Evolutionary conservation across 2,113 vertebrate species (phyloP).

Genomic region (Carollia perspicillata): DNA sequence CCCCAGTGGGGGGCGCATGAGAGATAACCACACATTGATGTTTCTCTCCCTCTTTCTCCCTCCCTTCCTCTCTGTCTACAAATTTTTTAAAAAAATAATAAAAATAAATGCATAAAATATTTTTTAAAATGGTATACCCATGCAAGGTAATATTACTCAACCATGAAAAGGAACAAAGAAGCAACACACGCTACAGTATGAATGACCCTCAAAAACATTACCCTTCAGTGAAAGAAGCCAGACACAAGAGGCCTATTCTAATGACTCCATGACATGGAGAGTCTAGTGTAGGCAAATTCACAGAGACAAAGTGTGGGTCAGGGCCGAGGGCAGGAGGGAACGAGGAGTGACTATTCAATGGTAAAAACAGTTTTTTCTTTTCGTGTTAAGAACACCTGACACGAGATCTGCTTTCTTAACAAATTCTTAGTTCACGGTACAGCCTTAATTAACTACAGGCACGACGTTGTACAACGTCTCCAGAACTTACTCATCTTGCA

Average conservation of each 20-base stretch:
- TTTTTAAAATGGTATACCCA: background rate
- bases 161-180: background rate
- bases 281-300: background rate
- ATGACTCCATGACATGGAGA: background rate
- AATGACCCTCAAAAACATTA: background rate
- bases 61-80: too few species aligned
- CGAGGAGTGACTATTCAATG: background rate
- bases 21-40: too few species aligned
- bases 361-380: background rate
- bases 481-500: background rate
- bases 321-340: background rate
- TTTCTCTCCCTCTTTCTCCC: too few species aligned
- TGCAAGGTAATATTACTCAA: accelerated
- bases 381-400: background rate
- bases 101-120: too few species aligned
- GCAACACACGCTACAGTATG: accelerated
- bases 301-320: background rate
- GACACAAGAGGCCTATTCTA: background rate
- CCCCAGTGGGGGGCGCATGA: too few species aligned
- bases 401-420: background rate
- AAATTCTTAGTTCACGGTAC: background rate
- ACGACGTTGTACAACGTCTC: background rate
- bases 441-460: background rate
- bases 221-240: background rate
- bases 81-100: too few species aligned